phyloP scores from a whole-genome alignment of 2,888 invertebrate genomes.

The Agonum fuliginosum region DNA sequence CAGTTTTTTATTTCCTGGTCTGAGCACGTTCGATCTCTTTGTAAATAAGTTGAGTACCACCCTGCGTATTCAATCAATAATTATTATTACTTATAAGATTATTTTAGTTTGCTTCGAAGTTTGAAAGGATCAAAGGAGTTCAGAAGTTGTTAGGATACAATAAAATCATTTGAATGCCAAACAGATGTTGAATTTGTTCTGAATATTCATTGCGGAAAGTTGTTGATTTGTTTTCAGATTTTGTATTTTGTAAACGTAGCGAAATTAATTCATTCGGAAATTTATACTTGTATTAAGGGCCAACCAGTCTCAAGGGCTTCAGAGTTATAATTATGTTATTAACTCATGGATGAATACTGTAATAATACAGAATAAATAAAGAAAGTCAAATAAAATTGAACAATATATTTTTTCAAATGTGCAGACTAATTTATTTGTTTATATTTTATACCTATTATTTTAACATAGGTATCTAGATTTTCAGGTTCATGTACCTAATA shows the following conservation, averaged over 20 bases:
- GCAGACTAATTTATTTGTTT: too few species aligned
- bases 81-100: conserved; percentile 38
- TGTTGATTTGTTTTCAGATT: conserved; percentile 16
- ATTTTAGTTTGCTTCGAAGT: conserved; percentile 30
- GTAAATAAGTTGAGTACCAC: conserved; percentile 16
- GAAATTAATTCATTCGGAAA: conserved; percentile 9
- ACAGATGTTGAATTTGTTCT: conserved; percentile 23
- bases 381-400: too few species aligned
- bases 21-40: conserved; percentile 31
- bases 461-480: too few species aligned
- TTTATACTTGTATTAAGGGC: conserved; percentile 1
- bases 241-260: conserved; percentile 15
- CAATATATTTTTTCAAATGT: too few species aligned
- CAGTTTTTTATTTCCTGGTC: conserved; percentile 13
- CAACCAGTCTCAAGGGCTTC: background rate
- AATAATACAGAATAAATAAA: conserved; percentile 20
- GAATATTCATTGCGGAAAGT: conserved; percentile 35
- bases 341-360: background rate
- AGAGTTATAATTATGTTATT: background rate
- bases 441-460: too few species aligned
- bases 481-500: too few species aligned
- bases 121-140: conserved; percentile 37
- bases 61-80: conserved; percentile 14
- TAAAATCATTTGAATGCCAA: conserved; percentile 38
- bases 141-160: conserved; percentile 23